A percentile compares a stretch with the other conserved stretches of the same genome.
phyloP scores from a whole-genome alignment of 2,113 vertebrate species.

The Polyodon spathula region DNA sequence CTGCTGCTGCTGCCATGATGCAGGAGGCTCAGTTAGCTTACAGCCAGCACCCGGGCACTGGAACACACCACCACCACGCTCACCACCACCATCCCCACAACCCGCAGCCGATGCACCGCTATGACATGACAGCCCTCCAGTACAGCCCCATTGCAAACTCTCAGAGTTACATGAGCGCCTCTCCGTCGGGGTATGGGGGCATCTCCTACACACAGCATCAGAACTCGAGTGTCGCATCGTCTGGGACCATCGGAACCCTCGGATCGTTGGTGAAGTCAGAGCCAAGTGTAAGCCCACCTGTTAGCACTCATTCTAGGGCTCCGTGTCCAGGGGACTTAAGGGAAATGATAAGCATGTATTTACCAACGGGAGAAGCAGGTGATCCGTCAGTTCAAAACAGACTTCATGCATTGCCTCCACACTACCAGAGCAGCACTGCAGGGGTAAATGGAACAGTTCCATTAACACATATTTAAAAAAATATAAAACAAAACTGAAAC shows the following conservation, averaged over 20 bases:
- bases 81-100: conserved; percentile 82
- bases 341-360: conserved; percentile 99
- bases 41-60: conserved; percentile 85
- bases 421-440: conserved; percentile 87
- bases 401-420: conserved; percentile 86
- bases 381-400: conserved; percentile 85
- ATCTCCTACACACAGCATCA: conserved; percentile 80
- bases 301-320: conserved; percentile 80
- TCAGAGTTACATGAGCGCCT: conserved; percentile 93
- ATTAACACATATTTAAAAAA: conserved; percentile 84
- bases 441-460: conserved; percentile 93
- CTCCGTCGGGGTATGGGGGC: conserved; percentile 84
- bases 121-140: conserved; percentile 87
- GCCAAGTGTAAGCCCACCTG: conserved; percentile 88
- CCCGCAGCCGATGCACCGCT: conserved; percentile 89
- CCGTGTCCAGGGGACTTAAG: conserved; percentile 94
- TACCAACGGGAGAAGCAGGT: conserved; percentile 82
- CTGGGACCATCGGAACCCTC: conserved; percentile 79
- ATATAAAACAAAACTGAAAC: conserved; percentile 50
- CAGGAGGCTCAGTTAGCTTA: conserved; percentile 94
- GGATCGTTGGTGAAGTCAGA: conserved; percentile 91
- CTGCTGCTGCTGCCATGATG: conserved; percentile 95
- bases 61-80: conserved; percentile 76
- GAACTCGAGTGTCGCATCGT: conserved; percentile 75
- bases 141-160: conserved; percentile 94